Conservation (phyloP, 2,797 vertebrate species). For the Ficedula albicollis region DNA sequence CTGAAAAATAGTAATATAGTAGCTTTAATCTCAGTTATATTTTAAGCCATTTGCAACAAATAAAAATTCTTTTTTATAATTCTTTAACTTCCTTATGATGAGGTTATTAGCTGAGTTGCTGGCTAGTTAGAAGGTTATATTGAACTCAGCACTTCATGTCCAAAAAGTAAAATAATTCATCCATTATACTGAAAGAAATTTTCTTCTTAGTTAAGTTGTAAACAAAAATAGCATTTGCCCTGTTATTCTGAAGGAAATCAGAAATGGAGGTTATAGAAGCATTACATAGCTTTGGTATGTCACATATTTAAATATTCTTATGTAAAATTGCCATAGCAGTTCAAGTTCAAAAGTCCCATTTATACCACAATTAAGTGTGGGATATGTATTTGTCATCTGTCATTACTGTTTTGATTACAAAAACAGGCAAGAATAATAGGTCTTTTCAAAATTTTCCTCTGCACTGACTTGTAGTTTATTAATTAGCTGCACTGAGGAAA, state of each 20-base stretch:
- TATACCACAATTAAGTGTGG: constrained; percentile 66
- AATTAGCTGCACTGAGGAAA: constrained; percentile 6
- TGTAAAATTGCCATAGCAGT: constrained; percentile 74
- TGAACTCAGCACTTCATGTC: constrained; percentile 55
- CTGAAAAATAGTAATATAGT: constrained; percentile 33
- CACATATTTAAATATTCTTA: constrained; percentile 69
- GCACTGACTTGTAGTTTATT: background rate
- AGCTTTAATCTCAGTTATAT: constrained; percentile 45
- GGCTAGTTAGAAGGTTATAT: constrained; percentile 30
- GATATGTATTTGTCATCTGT: constrained; percentile 53
- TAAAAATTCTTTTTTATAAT: background rate
- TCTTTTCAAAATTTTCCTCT: background rate
- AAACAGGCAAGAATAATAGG: background rate
- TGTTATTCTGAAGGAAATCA: constrained; percentile 34
- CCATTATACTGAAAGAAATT: constrained; percentile 45
- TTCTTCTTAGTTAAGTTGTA: constrained; percentile 39
- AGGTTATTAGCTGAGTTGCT: constrained; percentile 28
- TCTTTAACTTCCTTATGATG: background rate
- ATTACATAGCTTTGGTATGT: constrained; percentile 49
- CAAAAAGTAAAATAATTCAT: constrained; percentile 38
- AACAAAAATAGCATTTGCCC: constrained; percentile 42
- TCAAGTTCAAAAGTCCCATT: constrained; percentile 66
- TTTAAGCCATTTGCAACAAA: constrained; percentile 47
- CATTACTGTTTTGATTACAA: constrained; percentile 31
- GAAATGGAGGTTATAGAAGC: constrained; percentile 47